Base-by-base conservation (phyloP, 2,797 vertebrate genomes). In the Neosilurus hyrtlii region DNA sequence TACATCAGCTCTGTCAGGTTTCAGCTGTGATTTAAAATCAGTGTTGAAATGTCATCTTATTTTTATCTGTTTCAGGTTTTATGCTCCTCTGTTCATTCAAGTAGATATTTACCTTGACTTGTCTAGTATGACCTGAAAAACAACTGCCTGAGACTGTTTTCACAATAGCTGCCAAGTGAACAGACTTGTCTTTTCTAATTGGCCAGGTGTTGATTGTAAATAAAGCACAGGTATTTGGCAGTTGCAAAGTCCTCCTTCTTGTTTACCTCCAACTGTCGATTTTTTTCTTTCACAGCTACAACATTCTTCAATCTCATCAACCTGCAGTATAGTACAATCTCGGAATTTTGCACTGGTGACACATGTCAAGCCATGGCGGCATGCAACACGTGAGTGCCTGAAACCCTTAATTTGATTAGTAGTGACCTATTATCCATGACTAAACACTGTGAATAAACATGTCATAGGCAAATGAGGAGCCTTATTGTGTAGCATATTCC, bases 241-340 rank as follows among this genome's bases (percentile, higher is more conserved):
- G 7, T 30, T 59, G 8, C n/a, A 59, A 12, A 1, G 6, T 59
- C 30, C 12, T 43, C 30, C 26, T 70, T 65, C 1, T 22, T 43
- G 70, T 51, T 76, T 74, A 56, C 24, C 61, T 61, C 4, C 9
- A 71, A 71, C 35, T 70, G 26, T 67, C n/a, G 4, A 63, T 61
- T 82, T 30, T 61, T 75, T 30, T 83, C 63, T 65, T 82, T 22
- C 37, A 79, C 94, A 99, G 98, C 97, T 62, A 99, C 98, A 54
- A 99, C 98, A 0, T 99, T 99, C 90, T 99, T 99, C 94, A 99
- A 99, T 91, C 97, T 99, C 87, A 97, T 99, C 92, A 99, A 99
- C 94, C 95, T 99, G 90, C 98, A 99, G 92, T 99, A 99, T 92
- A 99, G 98, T 95, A 99, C 98, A 92, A 96, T 99, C 94, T 99